Conservation (phyloP, 2,888 invertebrate genomes). For the Melinopterus prodromus region DNA sequence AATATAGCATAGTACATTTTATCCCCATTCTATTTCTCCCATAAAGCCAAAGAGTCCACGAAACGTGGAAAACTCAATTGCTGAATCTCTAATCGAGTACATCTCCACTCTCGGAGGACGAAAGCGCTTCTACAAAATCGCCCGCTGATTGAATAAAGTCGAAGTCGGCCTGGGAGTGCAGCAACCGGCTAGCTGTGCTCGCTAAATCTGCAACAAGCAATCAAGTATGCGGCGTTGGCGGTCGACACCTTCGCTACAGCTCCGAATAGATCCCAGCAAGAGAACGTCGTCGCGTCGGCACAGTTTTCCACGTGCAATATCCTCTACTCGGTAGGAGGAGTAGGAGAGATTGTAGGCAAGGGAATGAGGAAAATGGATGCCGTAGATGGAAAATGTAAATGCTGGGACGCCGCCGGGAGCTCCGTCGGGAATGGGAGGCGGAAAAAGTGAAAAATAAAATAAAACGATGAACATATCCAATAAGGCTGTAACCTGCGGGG, state of each 20-base stretch:
- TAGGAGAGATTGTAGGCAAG: conserved; percentile 36
- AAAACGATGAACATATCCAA: conserved; percentile 61
- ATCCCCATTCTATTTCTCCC: neutral
- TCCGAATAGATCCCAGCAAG: neutral
- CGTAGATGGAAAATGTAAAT: conserved; percentile 58
- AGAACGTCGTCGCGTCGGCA: neutral
- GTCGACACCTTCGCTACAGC: conserved; percentile 33
- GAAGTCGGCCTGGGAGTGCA: conserved; percentile 7
- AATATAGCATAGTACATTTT: neutral
- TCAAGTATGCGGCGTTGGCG: conserved; percentile 38
- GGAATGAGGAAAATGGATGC: conserved; percentile 55
- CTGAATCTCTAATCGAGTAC: neutral
- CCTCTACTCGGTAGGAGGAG: conserved; percentile 34
- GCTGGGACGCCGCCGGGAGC: conserved; percentile 36
- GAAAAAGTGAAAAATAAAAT: conserved; percentile 59
- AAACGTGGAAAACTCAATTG: neutral
- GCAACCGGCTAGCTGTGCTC: conserved; percentile 27
- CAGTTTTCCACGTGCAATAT: conserved; percentile 48
- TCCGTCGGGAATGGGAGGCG: conserved; percentile 36
- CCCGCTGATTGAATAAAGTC: conserved; percentile 45
- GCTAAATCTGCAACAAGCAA: conserved; percentile 46
- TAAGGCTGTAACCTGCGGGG: conserved; percentile 61
- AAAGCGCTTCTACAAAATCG: conserved; percentile 35
- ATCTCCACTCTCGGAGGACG: neutral
- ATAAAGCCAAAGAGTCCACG: neutral